These are phyloP conservation scores for Cliona cf. orientalis DNA, from an alignment of 37 sponge, comb jelly and placozoan species.

Conservation along the genomic window DNA sequence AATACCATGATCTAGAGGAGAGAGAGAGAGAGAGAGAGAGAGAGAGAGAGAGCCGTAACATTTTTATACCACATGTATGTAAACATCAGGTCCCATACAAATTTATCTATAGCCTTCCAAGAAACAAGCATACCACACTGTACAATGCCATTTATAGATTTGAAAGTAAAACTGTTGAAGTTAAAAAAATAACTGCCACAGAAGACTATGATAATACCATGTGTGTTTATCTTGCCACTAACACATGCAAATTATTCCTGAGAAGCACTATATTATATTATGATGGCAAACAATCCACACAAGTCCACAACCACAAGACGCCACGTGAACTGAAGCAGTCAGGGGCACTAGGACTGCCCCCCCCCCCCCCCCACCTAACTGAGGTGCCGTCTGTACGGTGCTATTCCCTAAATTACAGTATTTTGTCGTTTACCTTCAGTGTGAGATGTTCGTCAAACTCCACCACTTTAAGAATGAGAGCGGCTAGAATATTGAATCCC, in stretches of 20 bases:
- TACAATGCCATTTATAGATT: too few species aligned
- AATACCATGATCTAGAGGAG: constrained; percentile 74
- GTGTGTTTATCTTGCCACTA: too few species aligned
- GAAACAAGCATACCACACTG: background rate
- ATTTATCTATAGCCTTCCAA: background rate
- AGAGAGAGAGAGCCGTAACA: background rate
- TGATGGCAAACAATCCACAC: too few species aligned
- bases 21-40: constrained; percentile 1
- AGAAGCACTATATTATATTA: too few species aligned
- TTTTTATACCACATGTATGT: too few species aligned
- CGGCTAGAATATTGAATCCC: constrained; percentile 90
- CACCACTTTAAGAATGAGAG: constrained; percentile 83
- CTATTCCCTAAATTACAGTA: background rate
- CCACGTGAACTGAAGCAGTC: background rate
- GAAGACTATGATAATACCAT: too few species aligned
- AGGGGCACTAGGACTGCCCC: background rate
- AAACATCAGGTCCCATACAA: background rate
- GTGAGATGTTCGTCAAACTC: constrained; percentile 72
- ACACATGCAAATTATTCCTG: too few species aligned
- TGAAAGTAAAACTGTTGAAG: too few species aligned
- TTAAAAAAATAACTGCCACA: too few species aligned
- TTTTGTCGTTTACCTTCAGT: constrained; percentile 78
- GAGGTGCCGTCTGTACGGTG: too few species aligned
- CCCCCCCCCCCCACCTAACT: too few species aligned
- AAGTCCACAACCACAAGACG: too few species aligned